Base-by-base conservation (phyloP, 1,140 invertebrate species). In the Rhagoletis pomonella region DNA sequence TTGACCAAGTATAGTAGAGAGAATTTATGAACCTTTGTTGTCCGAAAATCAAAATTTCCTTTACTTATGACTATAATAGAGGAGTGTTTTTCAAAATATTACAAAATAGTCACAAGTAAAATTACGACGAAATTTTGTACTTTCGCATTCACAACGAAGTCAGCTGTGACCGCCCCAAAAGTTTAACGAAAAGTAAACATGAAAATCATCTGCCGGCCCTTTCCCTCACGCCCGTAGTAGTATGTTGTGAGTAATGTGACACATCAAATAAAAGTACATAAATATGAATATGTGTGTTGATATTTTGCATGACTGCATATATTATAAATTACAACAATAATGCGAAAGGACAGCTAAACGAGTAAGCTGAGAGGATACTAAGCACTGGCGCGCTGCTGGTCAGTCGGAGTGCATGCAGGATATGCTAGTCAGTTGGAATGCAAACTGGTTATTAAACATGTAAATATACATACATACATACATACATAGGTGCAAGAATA, bases 301-400 rank as follows among this genome's bases (percentile, higher is more conserved):
- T 73, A 73, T 81, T 81, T 55, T 81, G 73, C 73, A 50, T 81
- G 73, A 81, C n/a, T 29, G 47, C 73, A 2, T 58, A 14, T 55
- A 55, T 81, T 58, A 81, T 19, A 81, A 58, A 81, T 81, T 81
- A 55, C 47, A 55, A 81, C 42, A 81, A 19, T 81, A 29, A 81
- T 81, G 17, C 47, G 73, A 81, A 81, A 81, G 73, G 73, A 81
- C 73, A 81, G 73, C 19, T 17, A 81, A 77, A 55, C 9, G 50
- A 67, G 73, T 50, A 29, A 58, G 73, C 0, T n/a, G 73, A 58
- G 17, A 50, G 47, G n/a, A 81, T 9, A 55, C 17, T 55, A 81
- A 81, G 6, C 6, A 5, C 6, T 50, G 69, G 69, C 14, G 42
- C 44, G 44, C 47, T 73, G 69, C 4, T 14, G 14, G 5, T 17